A percentile compares a stretch with the other conserved stretches of the same genome.
phyloP scores from a whole-genome alignment of 2,113 vertebrate species.

The Panurus biarmicus region DNA sequence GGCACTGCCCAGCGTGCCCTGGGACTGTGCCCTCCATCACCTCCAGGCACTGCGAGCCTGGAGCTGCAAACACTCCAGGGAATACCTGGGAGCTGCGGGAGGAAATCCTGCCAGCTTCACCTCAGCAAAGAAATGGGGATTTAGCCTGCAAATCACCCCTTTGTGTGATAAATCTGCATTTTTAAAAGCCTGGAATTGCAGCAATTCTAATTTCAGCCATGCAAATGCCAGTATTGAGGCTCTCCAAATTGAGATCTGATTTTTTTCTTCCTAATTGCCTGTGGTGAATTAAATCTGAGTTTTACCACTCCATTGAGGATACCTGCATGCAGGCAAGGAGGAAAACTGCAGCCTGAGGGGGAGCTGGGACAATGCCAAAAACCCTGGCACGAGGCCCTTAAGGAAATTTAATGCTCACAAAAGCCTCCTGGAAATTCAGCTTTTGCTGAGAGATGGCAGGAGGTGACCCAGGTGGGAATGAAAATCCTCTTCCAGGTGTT shows the following conservation, averaged over 20 bases:
- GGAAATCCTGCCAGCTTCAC: background rate
- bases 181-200: no score
- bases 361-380: background rate
- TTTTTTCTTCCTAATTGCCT: background rate
- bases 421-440: background rate
- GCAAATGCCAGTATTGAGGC: fast-evolving
- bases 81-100: background rate
- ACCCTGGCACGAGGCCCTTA: background rate
- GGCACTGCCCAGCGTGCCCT: no score
- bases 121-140: background rate
- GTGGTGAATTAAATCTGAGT: fast-evolving
- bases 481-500: background rate
- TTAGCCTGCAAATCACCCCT: background rate
- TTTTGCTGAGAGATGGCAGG: background rate
- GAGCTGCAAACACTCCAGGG: no score
- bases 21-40: no score
- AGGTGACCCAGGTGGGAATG: background rate
- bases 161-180: no score
- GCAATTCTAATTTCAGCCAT: background rate
- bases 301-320: background rate
- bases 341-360: background rate
- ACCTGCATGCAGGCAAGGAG: background rate
- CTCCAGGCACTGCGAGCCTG: no score
- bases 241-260: background rate
- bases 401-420: background rate